Percentiles rank a stretch among this genome's conserved stretches.
Evolutionary conservation across 2,113 vertebrate species (phyloP).

Genomic region (Calcarius ornatus): DNA sequence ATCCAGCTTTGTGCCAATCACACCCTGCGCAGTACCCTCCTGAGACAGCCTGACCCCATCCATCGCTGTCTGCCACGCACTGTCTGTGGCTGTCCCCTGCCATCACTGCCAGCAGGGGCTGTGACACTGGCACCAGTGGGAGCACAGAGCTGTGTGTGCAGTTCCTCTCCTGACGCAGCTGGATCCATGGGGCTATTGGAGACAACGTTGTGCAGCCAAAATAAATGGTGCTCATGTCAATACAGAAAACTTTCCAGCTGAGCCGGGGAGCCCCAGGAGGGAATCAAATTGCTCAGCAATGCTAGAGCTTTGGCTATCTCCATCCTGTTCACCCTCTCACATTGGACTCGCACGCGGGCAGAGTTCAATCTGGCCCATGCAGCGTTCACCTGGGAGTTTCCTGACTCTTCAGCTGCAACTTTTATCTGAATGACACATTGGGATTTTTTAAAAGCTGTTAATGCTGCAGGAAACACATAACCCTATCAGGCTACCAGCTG

Average conservation of each 20-base stretch:
- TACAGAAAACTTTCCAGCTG: constrained; percentile 11
- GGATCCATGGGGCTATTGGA: neutral
- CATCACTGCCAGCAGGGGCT: neutral
- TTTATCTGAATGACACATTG: neutral
- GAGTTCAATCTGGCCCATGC: neutral
- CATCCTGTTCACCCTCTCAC: neutral
- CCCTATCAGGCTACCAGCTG: neutral
- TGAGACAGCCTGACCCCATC: neutral
- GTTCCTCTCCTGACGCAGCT: neutral
- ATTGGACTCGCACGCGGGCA: accelerated
- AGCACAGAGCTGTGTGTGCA: accelerated
- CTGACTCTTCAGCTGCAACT: neutral
- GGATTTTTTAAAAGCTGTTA: neutral
- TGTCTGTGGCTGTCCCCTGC: neutral
- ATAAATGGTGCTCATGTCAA: constrained; percentile 18
- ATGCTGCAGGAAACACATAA: neutral
- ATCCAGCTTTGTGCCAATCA: neutral
- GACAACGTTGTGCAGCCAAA: neutral
- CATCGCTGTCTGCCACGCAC: too few species aligned
- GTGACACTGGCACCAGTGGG: accelerated
- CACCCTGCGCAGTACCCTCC: neutral
- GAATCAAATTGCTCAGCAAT: neutral
- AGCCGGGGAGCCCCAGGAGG: neutral
- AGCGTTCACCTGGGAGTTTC: neutral
- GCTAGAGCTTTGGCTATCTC: neutral